Percentiles rank a stretch among this genome's conserved stretches.
phyloP scores from a whole-genome alignment of 2,113 vertebrate species.

The Burhinus bistriatus region DNA sequence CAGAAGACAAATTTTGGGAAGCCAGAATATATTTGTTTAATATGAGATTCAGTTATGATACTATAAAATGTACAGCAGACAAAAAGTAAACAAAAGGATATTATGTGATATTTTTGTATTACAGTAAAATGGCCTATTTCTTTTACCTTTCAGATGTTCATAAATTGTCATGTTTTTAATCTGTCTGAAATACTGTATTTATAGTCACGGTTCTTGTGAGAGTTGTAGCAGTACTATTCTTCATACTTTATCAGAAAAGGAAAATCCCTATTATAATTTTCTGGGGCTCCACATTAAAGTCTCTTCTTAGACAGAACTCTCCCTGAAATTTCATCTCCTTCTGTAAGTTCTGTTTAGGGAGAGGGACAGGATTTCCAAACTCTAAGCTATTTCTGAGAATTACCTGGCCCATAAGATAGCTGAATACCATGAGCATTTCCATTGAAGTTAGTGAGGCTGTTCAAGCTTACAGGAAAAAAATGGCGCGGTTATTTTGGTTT shows the following conservation, averaged over 20 bases:
- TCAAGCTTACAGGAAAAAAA: not conserved
- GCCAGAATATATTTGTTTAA: not conserved
- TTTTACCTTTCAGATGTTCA: not conserved
- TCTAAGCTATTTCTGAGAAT: not conserved
- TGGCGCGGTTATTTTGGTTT: not conserved
- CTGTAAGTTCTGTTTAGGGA: not conserved
- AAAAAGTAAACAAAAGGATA: not conserved
- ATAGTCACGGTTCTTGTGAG: not conserved
- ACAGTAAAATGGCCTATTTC: not conserved
- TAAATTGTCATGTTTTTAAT: not conserved
- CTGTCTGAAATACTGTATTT: not conserved
- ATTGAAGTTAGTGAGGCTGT: not conserved
- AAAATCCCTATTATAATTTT: not conserved
- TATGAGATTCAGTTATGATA: not conserved
- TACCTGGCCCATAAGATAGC: not conserved
- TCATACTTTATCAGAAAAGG: not conserved
- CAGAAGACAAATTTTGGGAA: not conserved
- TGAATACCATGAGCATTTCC: not conserved
- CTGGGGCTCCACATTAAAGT: not conserved
- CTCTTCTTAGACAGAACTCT: not conserved
- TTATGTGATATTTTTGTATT: not conserved
- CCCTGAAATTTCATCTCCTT: not conserved
- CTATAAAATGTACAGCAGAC: not conserved
- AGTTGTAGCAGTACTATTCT: not conserved
- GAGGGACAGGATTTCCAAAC: not conserved